Conservation (phyloP, 2,888 invertebrate genomes). For the Metellina segmentata region DNA sequence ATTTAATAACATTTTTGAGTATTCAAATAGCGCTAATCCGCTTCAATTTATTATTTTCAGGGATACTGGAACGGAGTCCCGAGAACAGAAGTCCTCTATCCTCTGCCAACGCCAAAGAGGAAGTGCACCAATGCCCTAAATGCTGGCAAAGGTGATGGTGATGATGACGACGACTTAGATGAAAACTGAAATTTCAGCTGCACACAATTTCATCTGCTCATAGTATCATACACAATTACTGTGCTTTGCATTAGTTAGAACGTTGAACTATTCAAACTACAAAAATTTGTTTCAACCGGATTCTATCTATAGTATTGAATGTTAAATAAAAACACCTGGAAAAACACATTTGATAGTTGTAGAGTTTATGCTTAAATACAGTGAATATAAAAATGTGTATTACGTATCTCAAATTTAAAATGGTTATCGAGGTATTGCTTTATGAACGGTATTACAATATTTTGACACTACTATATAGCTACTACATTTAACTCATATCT, state of each 20-base stretch:
- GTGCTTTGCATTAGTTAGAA: slow-evolving; percentile 24
- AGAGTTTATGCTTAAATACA: too few relatives aligned
- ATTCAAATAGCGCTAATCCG: too few relatives aligned
- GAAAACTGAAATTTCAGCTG: neutral
- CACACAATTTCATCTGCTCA: neutral
- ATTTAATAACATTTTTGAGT: too few relatives aligned
- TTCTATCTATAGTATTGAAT: slow-evolving; percentile 4
- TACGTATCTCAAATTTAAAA: too few relatives aligned
- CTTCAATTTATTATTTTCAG: slow-evolving; percentile 52
- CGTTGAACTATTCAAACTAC: neutral
- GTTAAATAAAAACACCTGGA: slow-evolving; percentile 36
- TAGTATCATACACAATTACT: neutral
- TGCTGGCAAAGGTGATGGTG: slow-evolving; percentile 2
- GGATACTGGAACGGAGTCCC: slow-evolving; percentile 86
- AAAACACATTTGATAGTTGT: neutral
- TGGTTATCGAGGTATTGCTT: too few relatives aligned
- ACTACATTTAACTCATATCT: too few relatives aligned
- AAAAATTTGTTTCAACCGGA: neutral
- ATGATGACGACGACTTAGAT: slow-evolving; percentile 9
- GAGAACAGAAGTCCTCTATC: slow-evolving; percentile 77
- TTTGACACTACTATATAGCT: too few relatives aligned
- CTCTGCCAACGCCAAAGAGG: slow-evolving; percentile 54
- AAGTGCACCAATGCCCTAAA: slow-evolving; percentile 36
- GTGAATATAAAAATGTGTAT: too few relatives aligned
- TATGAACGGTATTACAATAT: too few relatives aligned